phyloP scores from a whole-genome alignment of 2,888 invertebrate genomes.

The Sinelater perroti region DNA sequence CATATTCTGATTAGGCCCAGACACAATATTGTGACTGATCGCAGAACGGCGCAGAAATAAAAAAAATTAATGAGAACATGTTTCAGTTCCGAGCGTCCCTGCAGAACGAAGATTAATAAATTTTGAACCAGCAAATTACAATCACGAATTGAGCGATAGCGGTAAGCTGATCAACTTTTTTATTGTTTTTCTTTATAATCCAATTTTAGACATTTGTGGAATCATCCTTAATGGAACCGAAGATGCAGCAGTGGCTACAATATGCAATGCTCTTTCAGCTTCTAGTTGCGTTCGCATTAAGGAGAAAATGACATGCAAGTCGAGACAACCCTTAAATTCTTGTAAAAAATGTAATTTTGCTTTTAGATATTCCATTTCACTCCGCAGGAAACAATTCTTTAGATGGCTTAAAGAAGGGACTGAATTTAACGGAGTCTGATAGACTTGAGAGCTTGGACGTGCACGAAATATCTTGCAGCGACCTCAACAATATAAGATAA shows the following conservation, averaged over 20 bases:
- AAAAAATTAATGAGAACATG: no score
- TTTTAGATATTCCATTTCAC: conserved; percentile 42
- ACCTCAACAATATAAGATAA: no score
- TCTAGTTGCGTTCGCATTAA: conserved; percentile 13
- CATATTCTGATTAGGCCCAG: no score
- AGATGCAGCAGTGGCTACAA: background rate
- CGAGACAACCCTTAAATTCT: no score
- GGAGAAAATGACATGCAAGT: conserved; percentile 16
- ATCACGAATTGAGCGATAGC: background rate
- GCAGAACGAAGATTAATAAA: conserved; percentile 1
- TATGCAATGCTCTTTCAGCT: conserved; percentile 7
- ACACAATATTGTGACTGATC: no score
- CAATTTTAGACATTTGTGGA: conserved; percentile 41
- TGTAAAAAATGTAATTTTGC: background rate
- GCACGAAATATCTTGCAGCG: no score
- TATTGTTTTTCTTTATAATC: background rate
- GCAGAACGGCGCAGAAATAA: no score
- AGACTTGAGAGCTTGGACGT: no score
- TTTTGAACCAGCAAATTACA: background rate
- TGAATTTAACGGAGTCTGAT: no score
- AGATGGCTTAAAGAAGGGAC: no score
- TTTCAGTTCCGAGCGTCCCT: conserved; percentile 12
- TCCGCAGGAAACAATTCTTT: no score
- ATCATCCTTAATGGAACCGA: conserved; percentile 35
- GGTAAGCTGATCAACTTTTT: background rate